Evolutionary conservation across 2,113 vertebrate genomes (phyloP).

Genomic region (Spea bombifrons): DNA sequence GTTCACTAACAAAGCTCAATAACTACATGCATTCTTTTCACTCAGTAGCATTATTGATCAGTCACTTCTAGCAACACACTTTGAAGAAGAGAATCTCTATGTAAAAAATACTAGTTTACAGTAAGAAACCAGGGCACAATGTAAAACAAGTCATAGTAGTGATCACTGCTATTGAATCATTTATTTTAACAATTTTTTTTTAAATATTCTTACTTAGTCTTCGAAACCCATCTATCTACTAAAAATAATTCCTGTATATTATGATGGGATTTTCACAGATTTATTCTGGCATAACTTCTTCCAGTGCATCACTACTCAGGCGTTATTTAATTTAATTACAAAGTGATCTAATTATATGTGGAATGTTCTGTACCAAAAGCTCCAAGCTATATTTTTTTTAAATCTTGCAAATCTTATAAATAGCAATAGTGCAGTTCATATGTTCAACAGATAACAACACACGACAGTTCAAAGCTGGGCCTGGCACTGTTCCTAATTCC

Average conservation of each 20-base stretch:
- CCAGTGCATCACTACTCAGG: slow-evolving; percentile 8
- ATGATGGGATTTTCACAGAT: background rate
- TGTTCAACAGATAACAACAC: slow-evolving; percentile 39
- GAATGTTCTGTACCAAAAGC: slow-evolving; percentile 34
- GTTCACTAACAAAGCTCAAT: too few relatives aligned
- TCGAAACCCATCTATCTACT: too few relatives aligned
- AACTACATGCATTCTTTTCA: too few relatives aligned
- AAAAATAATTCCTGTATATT: background rate
- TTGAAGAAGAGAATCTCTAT: too few relatives aligned
- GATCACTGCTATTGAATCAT: too few relatives aligned
- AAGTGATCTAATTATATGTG: slow-evolving; percentile 28
- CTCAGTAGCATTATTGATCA: too few relatives aligned
- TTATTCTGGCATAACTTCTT: background rate
- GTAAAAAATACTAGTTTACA: too few relatives aligned
- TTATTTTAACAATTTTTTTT: too few relatives aligned
- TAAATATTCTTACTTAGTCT: too few relatives aligned
- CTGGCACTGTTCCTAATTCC: slow-evolving; percentile 6
- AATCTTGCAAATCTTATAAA: slow-evolving; percentile 34
- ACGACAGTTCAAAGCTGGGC: slow-evolving; percentile 13
- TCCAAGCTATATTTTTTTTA: slow-evolving; percentile 38
- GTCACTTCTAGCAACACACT: too few relatives aligned
- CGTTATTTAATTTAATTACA: slow-evolving; percentile 34
- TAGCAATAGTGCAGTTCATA: slow-evolving; percentile 21
- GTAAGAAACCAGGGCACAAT: too few relatives aligned
- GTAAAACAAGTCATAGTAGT: too few relatives aligned